A percentile compares a stretch with the other conserved stretches of the same genome.
These are phyloP conservation scores for Monopis laevigella DNA, from an alignment of 2,888 invertebrate genomes.

Conservation along the genomic window DNA sequence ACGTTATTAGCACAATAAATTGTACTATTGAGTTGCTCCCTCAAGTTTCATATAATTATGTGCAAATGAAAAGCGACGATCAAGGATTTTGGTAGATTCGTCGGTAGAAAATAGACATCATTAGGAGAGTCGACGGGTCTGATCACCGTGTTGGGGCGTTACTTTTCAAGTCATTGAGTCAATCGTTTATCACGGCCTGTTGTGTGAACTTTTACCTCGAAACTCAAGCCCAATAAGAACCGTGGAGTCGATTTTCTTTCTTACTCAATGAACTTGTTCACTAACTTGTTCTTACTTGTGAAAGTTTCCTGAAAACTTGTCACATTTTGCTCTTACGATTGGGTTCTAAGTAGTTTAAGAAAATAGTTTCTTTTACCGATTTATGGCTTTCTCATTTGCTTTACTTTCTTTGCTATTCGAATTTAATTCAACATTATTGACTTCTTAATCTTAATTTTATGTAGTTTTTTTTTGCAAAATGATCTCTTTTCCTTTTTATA, in stretches of 20 bases:
- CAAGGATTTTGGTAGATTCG: conserved; percentile 35
- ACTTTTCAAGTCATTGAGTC: conserved; percentile 66
- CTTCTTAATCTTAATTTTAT: background rate
- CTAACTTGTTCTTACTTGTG: conserved; percentile 7
- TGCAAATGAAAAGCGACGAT: conserved; percentile 34
- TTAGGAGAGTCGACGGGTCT: conserved; percentile 31
- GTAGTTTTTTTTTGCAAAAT: background rate
- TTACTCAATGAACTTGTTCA: conserved; percentile 5
- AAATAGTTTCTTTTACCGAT: conserved; percentile 6
- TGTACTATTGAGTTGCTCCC: conserved; percentile 30
- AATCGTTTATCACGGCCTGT: conserved; percentile 65
- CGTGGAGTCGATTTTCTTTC: conserved; percentile 9
- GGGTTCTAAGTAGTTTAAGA: background rate
- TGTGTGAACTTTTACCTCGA: conserved; percentile 54
- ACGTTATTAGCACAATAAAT: conserved; percentile 22
- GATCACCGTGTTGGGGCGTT: conserved; percentile 52
- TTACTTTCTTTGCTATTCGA: background rate
- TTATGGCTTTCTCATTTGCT: background rate
- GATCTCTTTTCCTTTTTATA: background rate
- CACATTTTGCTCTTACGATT: conserved; percentile 4
- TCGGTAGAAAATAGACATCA: conserved; percentile 52
- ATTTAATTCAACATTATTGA: background rate
- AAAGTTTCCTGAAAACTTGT: conserved; percentile 8
- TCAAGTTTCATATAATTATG: conserved; percentile 23
- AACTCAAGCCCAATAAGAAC: conserved; percentile 8